A percentile compares a stretch with the other conserved stretches of the same genome.
Evolutionary conservation across 2,888 invertebrate genomes (phyloP).

Genomic region (Hydraecia micacea): DNA sequence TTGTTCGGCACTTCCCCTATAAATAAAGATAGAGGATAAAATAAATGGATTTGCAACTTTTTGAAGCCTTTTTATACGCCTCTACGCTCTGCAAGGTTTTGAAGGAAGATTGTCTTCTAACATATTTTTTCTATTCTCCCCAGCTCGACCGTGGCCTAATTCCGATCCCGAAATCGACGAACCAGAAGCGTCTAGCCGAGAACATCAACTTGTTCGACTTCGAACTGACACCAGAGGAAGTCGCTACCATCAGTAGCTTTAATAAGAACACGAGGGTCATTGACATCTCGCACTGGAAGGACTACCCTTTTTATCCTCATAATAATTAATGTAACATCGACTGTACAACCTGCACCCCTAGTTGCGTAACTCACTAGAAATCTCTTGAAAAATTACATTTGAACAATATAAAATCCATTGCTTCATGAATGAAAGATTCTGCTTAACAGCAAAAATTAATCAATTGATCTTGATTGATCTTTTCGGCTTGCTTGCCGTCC

Average conservation of each 20-base stretch:
- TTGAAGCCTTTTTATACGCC: too few relatives aligned
- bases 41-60: too few relatives aligned
- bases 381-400: neutral
- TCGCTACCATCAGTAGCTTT: slow-evolving; percentile 87
- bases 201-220: slow-evolving; percentile 92
- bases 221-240: slow-evolving; percentile 88
- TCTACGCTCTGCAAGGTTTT: neutral
- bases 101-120: neutral
- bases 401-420: neutral
- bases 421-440: neutral
- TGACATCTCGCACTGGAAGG: slow-evolving; percentile 69
- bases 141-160: slow-evolving; percentile 90
- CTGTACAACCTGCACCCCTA: neutral
- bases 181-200: slow-evolving; percentile 88
- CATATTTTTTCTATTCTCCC: neutral
- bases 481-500: neutral
- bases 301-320: slow-evolving; percentile 78
- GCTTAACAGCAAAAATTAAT: too few relatives aligned
- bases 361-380: neutral
- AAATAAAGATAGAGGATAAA: too few relatives aligned
- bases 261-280: slow-evolving; percentile 84
- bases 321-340: slow-evolving; percentile 50
- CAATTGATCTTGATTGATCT: too few relatives aligned
- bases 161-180: slow-evolving; percentile 92
- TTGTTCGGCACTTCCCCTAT: too few relatives aligned